Evolutionary conservation across 2,797 vertebrate species (phyloP).

Genomic region (Nasua narica): DNA sequence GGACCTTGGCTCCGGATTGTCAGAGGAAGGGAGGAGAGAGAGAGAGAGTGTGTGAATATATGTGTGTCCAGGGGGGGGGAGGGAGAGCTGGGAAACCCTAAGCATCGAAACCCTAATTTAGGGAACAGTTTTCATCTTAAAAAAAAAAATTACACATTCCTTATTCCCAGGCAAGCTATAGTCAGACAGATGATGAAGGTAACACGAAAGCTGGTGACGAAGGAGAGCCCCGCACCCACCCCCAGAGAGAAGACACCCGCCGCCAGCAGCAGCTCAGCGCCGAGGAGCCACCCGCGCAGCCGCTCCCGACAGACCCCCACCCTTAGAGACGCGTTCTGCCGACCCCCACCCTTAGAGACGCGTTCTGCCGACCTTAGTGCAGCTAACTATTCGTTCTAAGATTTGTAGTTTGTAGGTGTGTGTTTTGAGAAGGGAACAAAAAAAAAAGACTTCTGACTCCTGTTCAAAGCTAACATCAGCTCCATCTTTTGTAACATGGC

Average conservation of each 20-base stretch:
- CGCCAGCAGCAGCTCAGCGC: conserved; percentile 72
- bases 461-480: conserved; percentile 83
- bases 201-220: conserved; percentile 80
- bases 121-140: conserved; percentile 45
- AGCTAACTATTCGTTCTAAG: conserved; percentile 85
- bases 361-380: conserved; percentile 82
- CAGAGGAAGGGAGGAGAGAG: not conserved
- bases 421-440: conserved; percentile 77
- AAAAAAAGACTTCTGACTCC: conserved; percentile 76
- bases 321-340: conserved; percentile 46
- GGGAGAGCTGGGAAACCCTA: not conserved
- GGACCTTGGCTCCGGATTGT: not conserved
- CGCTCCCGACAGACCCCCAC: conserved; percentile 76
- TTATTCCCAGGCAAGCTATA: conserved; percentile 85
- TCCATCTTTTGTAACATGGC: conserved; percentile 83
- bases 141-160: conserved; percentile 67
- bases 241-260: conserved; percentile 79
- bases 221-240: conserved; percentile 76
- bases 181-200: conserved; percentile 85
- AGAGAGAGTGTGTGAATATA: not conserved
- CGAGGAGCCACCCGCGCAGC: conserved; percentile 80
- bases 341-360: conserved; percentile 64
- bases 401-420: conserved; percentile 86
- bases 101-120: conserved; percentile 49
- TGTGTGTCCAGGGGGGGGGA: not conserved